A percentile compares a stretch with the other conserved stretches of the same genome.
Conservation (phyloP, 2,797 vertebrate genomes). For the Liasis olivaceus region DNA sequence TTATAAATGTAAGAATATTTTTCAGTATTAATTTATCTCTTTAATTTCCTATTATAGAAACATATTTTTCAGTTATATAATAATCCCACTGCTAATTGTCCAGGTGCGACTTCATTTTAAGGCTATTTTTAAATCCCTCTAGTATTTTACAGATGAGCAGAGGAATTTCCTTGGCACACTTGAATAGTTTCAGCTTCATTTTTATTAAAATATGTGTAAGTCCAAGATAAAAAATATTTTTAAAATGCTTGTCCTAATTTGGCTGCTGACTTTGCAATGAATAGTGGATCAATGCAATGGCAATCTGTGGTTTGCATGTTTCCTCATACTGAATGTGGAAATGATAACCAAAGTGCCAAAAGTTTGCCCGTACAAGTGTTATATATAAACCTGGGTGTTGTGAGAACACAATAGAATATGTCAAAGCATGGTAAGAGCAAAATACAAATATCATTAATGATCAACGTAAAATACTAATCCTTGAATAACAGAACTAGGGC, state of each 20-base stretch:
- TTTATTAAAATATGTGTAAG: slow-evolving; percentile 23
- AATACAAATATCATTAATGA: neutral
- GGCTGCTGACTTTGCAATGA: neutral
- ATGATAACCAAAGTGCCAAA: neutral
- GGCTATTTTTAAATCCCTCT: slow-evolving; percentile 25
- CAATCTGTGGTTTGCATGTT: neutral
- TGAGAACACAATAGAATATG: neutral
- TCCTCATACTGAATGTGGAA: neutral
- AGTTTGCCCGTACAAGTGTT: neutral
- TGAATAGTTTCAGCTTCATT: slow-evolving; percentile 15
- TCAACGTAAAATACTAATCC: neutral
- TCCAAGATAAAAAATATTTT: neutral
- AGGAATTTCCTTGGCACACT: slow-evolving; percentile 21
- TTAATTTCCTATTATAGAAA: slow-evolving; percentile 38
- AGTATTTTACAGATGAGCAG: slow-evolving; percentile 35
- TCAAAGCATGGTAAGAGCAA: neutral
- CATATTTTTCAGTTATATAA: slow-evolving; percentile 52
- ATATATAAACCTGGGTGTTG: neutral
- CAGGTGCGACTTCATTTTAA: slow-evolving; percentile 45
- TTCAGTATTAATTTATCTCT: neutral
- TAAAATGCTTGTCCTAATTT: neutral
- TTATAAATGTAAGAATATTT: neutral
- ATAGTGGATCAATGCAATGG: neutral
- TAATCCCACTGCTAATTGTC: slow-evolving; percentile 9
- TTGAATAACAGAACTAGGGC: neutral